Conservation (phyloP, 2,888 invertebrate species). For the Neoaliturus tenellus region DNA sequence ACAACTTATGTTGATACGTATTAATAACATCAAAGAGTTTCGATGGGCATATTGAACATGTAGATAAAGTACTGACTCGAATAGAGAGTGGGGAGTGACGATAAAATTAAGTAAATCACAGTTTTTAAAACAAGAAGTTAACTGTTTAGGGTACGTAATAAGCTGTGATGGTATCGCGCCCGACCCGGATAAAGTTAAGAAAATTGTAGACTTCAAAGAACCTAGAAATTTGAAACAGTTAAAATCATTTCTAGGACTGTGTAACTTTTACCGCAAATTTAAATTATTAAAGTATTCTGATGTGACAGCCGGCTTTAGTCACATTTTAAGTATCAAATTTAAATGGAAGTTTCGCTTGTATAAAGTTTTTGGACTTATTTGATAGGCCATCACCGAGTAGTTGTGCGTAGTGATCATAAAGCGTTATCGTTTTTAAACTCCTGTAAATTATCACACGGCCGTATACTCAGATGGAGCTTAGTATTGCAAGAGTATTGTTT, state of each 20-base stretch:
- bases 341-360: slow-evolving; percentile 1
- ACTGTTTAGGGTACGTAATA: neutral
- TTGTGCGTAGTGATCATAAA: no score
- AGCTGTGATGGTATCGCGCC: neutral
- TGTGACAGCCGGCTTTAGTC: neutral
- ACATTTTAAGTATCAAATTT: neutral
- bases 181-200: neutral
- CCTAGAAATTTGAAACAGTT: neutral
- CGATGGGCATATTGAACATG: neutral
- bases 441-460: no score
- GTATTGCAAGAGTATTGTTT: slow-evolving; percentile 13
- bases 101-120: neutral
- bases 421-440: no score
- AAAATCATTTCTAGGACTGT: neutral
- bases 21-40: neutral
- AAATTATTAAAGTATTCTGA: neutral
- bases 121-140: neutral
- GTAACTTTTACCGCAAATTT: neutral
- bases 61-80: neutral
- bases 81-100: neutral
- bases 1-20: neutral
- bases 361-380: no score
- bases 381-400: no score
- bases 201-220: neutral
- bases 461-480: slow-evolving; percentile 25